Conservation (phyloP, 2,888 invertebrate species). For the Andrena haemorrhoa region DNA sequence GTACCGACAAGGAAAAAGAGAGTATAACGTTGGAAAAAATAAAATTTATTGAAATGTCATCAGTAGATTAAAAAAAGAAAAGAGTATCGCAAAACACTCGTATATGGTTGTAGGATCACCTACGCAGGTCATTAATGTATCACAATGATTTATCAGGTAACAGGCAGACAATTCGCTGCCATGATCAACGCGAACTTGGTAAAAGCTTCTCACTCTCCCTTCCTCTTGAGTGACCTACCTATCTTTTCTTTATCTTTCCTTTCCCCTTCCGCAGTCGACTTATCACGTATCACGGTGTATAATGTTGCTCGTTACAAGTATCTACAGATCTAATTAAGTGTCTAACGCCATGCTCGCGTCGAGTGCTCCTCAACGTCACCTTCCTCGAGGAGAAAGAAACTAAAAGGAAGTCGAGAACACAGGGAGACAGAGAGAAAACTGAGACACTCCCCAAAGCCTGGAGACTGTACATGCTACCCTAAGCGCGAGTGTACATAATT, state of each 20-base stretch:
- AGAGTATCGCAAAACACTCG: conserved; percentile 64
- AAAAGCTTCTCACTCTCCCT: conserved; percentile 37
- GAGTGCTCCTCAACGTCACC: conserved; percentile 2
- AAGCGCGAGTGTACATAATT: conserved; percentile 16
- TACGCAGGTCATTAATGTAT: conserved; percentile 55
- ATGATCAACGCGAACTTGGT: conserved; percentile 46
- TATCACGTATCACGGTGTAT: neutral
- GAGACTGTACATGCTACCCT: conserved; percentile 33
- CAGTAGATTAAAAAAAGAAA: conserved; percentile 74
- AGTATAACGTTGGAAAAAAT: conserved; percentile 71
- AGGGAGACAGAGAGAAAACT: conserved; percentile 20
- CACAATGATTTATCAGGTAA: conserved; percentile 65
- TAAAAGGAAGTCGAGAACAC: conserved; percentile 15
- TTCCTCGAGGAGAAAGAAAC: conserved; percentile 11
- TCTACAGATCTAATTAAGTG: conserved; percentile 18
- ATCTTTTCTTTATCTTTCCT: conserved; percentile 61
- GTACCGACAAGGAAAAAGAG: conserved; percentile 73
- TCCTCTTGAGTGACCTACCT: conserved; percentile 40
- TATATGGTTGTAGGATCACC: conserved; percentile 12
- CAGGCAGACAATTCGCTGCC: conserved; percentile 39
- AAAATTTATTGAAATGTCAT: conserved; percentile 67
- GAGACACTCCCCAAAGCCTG: conserved; percentile 15
- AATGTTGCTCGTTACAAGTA: neutral
- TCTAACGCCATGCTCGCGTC: conserved; percentile 24
- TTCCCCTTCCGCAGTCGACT: conserved; percentile 42